Conservation (phyloP, 2,888 invertebrate species). For the Congeria kusceri region DNA sequence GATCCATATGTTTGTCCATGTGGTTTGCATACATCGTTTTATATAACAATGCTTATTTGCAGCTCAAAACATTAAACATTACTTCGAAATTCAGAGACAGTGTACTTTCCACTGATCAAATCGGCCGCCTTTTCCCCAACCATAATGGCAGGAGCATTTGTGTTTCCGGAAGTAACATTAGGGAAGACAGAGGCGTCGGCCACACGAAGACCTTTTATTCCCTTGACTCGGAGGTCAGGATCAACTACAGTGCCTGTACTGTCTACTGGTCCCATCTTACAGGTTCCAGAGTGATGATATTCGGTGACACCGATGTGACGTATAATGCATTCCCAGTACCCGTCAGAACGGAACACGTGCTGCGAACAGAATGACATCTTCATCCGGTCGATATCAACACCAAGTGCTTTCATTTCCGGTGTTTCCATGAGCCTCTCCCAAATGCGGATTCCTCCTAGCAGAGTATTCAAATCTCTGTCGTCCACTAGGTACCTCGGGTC, state of each 20-base stretch:
- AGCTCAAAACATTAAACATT: not conserved
- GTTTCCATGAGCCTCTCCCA: conserved; percentile 16
- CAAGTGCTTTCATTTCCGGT: conserved; percentile 29
- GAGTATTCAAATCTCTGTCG: conserved; percentile 87
- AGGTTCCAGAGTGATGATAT: conserved; percentile 90
- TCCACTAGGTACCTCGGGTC: conserved; percentile 94
- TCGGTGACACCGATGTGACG: conserved; percentile 10
- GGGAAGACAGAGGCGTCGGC: conserved; percentile 52
- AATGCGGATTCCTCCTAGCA: conserved; percentile 29
- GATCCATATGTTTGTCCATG: too few relatives aligned
- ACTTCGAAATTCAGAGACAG: conserved; percentile 1
- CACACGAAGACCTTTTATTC: conserved; percentile 35
- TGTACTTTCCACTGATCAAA: conserved; percentile 26
- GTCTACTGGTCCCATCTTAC: conserved; percentile 88
- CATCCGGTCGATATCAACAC: conserved; percentile 15
- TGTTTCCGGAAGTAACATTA: conserved; percentile 43
- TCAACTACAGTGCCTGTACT: conserved; percentile 89
- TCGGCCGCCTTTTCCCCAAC: conserved; percentile 44
- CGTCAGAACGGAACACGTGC: conserved; percentile 30
- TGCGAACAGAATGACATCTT: conserved; percentile 20
- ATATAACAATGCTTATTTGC: too few relatives aligned
- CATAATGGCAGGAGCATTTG: conserved; percentile 47
- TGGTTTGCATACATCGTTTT: too few relatives aligned
- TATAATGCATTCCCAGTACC: conserved; percentile 47
- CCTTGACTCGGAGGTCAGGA: conserved; percentile 80